phyloP scores from a whole-genome alignment of 2,797 vertebrate genomes.

The Helicolenus hilgendorfi region DNA sequence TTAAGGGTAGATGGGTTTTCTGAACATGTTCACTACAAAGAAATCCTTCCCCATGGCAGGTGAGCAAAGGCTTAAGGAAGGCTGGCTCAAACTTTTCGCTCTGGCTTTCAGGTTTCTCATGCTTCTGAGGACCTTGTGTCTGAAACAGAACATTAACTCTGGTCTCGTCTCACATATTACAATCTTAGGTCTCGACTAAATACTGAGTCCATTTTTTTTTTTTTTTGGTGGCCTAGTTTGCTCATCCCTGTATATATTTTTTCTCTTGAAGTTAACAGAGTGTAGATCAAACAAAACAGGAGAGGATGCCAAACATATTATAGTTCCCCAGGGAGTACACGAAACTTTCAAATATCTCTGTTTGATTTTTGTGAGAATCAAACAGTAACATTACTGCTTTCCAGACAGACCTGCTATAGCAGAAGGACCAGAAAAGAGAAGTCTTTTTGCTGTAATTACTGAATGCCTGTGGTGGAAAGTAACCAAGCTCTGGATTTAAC shows the following conservation, averaged over 20 bases:
- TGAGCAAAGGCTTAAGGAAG: neutral
- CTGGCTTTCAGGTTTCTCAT: neutral
- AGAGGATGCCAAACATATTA: neutral
- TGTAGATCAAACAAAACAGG: conserved; percentile 22
- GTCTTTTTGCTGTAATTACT: neutral
- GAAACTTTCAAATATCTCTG: neutral
- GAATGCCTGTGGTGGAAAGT: neutral
- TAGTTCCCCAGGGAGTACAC: neutral
- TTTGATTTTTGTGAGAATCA: conserved; percentile 6
- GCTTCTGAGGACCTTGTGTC: neutral
- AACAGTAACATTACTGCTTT: neutral
- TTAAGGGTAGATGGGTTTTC: conserved; percentile 30
- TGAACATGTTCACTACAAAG: conserved; percentile 7
- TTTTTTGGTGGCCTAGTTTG: conserved; percentile 12
- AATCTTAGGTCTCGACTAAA: neutral
- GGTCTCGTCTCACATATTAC: neutral
- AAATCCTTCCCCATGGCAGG: conserved; percentile 11
- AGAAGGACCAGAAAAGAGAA: neutral
- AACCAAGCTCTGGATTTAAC: neutral
- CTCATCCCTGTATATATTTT: neutral
- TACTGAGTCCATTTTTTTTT: neutral
- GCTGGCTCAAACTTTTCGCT: neutral
- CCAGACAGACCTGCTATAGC: neutral
- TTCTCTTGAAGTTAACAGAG: neutral
- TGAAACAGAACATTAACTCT: conserved; percentile 1